These are phyloP conservation scores for Adrianichthys oophorus DNA, from an alignment of 2,797 vertebrate genomes.

Conservation along the genomic window DNA sequence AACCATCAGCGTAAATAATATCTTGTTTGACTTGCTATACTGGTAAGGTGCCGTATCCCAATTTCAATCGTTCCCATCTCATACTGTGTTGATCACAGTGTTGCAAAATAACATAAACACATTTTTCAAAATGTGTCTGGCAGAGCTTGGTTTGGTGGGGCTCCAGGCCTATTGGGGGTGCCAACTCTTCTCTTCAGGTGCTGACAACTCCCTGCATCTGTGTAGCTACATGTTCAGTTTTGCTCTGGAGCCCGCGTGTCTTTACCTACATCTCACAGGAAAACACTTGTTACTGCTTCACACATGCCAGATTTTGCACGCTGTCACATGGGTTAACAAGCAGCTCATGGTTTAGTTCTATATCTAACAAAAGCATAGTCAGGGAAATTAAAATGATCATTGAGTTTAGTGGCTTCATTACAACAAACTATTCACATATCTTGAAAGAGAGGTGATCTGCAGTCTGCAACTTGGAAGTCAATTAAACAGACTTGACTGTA, in stretches of 20 bases:
- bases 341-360: constrained; percentile 39
- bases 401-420: constrained; percentile 26
- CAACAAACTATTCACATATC: neutral
- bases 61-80: constrained; percentile 53
- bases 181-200: constrained; percentile 68
- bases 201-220: constrained; percentile 77
- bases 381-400: constrained; percentile 30
- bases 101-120: constrained; percentile 48
- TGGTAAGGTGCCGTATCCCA: constrained; percentile 48
- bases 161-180: constrained; percentile 67
- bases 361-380: constrained; percentile 11
- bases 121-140: constrained; percentile 43
- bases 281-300: constrained; percentile 48
- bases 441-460: no score
- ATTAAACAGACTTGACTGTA: no score
- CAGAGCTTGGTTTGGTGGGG: constrained; percentile 60
- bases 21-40: constrained; percentile 60
- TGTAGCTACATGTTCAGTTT: constrained; percentile 79
- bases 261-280: constrained; percentile 68
- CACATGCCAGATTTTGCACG: constrained; percentile 38
- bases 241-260: constrained; percentile 74
- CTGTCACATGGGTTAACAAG: constrained; percentile 26
- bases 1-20: constrained; percentile 39
- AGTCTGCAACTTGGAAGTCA: no score
- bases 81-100: constrained; percentile 43